Conservation (phyloP, 2,113 vertebrate genomes). For the Taxidea taxus region DNA sequence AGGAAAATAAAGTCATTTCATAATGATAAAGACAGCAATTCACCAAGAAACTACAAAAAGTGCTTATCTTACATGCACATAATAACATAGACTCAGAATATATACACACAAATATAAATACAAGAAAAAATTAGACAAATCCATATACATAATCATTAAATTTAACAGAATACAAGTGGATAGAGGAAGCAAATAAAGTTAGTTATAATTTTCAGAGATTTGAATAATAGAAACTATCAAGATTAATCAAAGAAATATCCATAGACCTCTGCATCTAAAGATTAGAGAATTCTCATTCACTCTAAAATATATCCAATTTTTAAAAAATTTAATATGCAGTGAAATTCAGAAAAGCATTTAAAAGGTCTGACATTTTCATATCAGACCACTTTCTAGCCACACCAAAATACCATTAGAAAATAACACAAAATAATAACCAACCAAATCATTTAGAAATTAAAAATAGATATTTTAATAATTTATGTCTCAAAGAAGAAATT, state of each 20-base stretch:
- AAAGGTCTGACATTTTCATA: neutral
- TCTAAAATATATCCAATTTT: neutral
- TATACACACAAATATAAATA: neutral
- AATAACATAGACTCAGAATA: neutral
- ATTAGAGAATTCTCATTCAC: neutral
- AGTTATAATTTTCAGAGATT: neutral
- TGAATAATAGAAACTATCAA: neutral
- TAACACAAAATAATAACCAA: neutral
- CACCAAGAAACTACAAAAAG: neutral
- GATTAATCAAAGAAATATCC: neutral
- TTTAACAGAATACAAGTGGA: neutral
- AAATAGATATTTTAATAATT: neutral
- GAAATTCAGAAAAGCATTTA: neutral
- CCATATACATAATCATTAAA: neutral
- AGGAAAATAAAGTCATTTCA: neutral
- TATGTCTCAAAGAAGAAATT: neutral
- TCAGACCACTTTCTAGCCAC: neutral
- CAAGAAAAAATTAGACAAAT: neutral
- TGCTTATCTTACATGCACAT: neutral
- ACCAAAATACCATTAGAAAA: neutral
- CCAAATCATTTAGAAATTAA: neutral
- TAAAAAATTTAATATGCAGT: neutral
- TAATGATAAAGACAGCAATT: neutral
- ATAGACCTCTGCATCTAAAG: neutral
- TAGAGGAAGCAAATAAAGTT: neutral